Evolutionary conservation across 2,888 invertebrate species (phyloP).

Genomic region (Epistrophe eligans): DNA sequence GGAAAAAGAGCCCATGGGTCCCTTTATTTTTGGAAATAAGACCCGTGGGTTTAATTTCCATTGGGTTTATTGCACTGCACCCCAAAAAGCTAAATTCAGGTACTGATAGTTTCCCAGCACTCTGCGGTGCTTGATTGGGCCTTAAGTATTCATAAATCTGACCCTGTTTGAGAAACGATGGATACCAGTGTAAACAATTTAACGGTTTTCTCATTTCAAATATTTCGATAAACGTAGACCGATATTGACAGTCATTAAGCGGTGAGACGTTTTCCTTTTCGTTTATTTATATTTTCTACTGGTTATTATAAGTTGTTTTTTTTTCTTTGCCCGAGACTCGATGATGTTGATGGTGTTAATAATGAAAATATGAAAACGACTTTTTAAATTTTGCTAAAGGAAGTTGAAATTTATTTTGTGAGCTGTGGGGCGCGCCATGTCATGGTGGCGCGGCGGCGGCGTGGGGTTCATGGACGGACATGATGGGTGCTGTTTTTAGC

Average conservation of each 20-base stretch:
- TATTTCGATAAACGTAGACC: slow-evolving; percentile 18
- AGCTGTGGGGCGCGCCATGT: not conserved
- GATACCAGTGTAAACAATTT: slow-evolving; percentile 10
- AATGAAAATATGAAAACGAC: slow-evolving; percentile 11
- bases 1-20: no score
- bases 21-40: no score
- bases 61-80: no score
- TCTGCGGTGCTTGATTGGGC: not conserved
- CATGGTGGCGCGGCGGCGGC: not conserved
- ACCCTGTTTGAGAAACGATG: not conserved
- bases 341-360: not conserved
- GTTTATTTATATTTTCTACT: not conserved
- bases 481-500: not conserved
- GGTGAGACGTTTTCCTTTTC: slow-evolving; percentile 24
- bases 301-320: not conserved
- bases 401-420: not conserved
- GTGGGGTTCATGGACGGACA: not conserved
- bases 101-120: no score
- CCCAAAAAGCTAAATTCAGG: no score
- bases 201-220: slow-evolving; percentile 30
- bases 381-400: not conserved
- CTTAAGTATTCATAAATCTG: not conserved
- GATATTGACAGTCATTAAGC: slow-evolving; percentile 29
- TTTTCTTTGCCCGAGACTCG: not conserved
- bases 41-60: no score